Conservation (phyloP, 1,140 invertebrate species). For the Eurosta solidaginis region DNA sequence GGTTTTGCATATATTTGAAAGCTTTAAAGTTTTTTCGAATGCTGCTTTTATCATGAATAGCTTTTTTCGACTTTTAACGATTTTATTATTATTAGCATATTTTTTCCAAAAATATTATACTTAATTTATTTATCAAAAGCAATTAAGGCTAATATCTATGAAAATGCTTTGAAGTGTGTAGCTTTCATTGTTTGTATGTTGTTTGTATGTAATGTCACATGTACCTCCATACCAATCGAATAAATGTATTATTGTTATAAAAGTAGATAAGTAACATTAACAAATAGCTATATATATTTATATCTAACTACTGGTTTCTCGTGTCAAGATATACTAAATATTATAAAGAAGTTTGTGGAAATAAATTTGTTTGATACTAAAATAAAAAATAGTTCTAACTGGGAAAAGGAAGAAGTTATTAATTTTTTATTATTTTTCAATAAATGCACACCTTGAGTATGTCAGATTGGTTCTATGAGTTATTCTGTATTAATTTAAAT, state of each 20-base stretch:
- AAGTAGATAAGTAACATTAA: not conserved
- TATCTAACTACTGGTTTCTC: not conserved
- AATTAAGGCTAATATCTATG: not conserved
- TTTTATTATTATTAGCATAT: not conserved
- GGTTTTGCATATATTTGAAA: not conserved
- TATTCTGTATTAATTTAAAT: no score
- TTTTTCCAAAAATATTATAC: not conserved
- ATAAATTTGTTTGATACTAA: no score
- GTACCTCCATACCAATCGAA: constrained; percentile 21
- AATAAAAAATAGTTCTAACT: no score
- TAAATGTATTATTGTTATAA: not conserved
- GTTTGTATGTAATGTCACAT: constrained; percentile 5
- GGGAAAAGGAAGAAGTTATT: no score
- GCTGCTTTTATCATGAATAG: not conserved
- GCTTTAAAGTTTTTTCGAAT: not conserved
- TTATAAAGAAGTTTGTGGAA: no score
- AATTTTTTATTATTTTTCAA: no score
- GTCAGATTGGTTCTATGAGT: no score
- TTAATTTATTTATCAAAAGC: not conserved
- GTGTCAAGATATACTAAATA: no score
- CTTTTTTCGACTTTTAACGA: not conserved
- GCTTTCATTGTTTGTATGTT: not conserved
- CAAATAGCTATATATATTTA: constrained; percentile 16
- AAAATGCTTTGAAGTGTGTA: not conserved
- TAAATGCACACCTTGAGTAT: no score